phyloP scores from a whole-genome alignment of 2,888 invertebrate species.

The Drosophila sordidula region DNA sequence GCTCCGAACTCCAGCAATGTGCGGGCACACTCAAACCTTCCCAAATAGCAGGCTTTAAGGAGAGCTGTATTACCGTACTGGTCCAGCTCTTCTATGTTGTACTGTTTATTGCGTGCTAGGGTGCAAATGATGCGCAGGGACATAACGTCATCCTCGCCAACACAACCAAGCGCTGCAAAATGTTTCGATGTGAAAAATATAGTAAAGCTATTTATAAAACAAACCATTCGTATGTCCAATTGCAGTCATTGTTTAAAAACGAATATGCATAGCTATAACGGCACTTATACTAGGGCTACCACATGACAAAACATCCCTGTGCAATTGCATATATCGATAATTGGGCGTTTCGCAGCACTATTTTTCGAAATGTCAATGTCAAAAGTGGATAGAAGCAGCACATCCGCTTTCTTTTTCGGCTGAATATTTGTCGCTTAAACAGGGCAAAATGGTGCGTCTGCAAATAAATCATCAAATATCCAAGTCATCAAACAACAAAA shows the following conservation, averaged over 20 bases:
- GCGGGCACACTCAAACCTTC: slow-evolving; percentile 68
- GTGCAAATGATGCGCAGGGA: slow-evolving; percentile 70
- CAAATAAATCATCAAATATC: slow-evolving; percentile 60
- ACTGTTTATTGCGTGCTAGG: slow-evolving; percentile 42
- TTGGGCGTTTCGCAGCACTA: slow-evolving; percentile 34
- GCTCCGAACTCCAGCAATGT: slow-evolving; percentile 72
- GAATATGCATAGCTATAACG: slow-evolving; percentile 43
- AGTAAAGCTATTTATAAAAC: neutral
- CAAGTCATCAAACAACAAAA: slow-evolving; percentile 67
- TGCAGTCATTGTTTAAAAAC: slow-evolving; percentile 22
- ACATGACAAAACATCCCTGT: slow-evolving; percentile 11
- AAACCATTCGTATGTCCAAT: slow-evolving; percentile 55
- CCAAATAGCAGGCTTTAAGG: slow-evolving; percentile 82
- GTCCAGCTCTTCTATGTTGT: slow-evolving; percentile 79
- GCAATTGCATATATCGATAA: slow-evolving; percentile 3
- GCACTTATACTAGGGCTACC: slow-evolving; percentile 26
- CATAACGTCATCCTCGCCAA: slow-evolving; percentile 65
- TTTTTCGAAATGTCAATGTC: slow-evolving; percentile 56
- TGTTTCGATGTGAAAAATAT: no score
- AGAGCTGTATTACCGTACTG: slow-evolving; percentile 83
- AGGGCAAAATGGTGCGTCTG: slow-evolving; percentile 80
- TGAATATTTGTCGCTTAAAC: slow-evolving; percentile 73
- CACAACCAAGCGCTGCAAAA: slow-evolving; percentile 66
- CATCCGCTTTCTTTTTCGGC: slow-evolving; percentile 80
- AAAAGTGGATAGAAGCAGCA: slow-evolving; percentile 45